A percentile compares a stretch with the other conserved stretches of the same genome.
phyloP scores from a whole-genome alignment of 2,113 vertebrate species.

The Pituophis catenifer region DNA sequence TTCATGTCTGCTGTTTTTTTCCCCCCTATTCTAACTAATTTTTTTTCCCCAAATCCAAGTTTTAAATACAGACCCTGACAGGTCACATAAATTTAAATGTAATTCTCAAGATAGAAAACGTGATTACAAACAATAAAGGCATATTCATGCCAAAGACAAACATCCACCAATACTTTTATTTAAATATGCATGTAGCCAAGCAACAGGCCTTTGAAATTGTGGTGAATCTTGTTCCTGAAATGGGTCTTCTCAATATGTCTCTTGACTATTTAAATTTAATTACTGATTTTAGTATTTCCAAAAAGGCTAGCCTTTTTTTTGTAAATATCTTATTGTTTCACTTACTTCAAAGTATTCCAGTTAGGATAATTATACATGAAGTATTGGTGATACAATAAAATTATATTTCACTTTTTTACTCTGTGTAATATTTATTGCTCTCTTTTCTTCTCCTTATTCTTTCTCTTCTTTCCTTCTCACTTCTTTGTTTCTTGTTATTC shows the following conservation, averaged over 20 bases:
- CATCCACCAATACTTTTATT: background rate
- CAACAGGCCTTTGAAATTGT: background rate
- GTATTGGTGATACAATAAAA: background rate
- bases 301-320: background rate
- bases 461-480: background rate
- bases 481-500: constrained; percentile 35
- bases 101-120: background rate
- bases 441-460: background rate
- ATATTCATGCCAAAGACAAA: background rate
- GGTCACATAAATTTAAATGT: background rate
- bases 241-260: background rate
- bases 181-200: background rate
- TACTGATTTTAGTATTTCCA: background rate
- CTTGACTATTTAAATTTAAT: background rate
- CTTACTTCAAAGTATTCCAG: background rate
- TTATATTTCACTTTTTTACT: constrained; percentile 47
- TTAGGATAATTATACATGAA: constrained; percentile 28
- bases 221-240: background rate
- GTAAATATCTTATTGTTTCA: background rate
- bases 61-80: background rate
- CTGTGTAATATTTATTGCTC: constrained; percentile 2
- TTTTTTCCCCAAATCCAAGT: background rate
- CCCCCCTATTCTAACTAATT: background rate
- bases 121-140: background rate
- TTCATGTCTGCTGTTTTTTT: background rate